phyloP scores from a whole-genome alignment of 2,797 vertebrate genomes.

The Chloroceryle inda region DNA sequence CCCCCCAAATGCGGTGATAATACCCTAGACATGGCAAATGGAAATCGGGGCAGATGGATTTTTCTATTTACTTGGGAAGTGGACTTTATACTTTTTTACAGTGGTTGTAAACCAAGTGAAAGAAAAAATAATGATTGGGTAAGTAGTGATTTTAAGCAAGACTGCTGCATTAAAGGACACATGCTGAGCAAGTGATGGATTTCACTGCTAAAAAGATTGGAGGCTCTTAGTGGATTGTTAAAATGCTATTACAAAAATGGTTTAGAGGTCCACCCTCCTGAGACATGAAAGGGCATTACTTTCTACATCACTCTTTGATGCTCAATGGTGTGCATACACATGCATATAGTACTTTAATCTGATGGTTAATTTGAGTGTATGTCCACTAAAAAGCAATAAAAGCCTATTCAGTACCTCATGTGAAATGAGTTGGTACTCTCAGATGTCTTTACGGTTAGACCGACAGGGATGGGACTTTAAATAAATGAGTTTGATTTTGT shows the following conservation, averaged over 20 bases:
- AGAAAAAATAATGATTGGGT: constrained; percentile 7
- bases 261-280: not conserved
- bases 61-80: constrained; percentile 41
- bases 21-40: not conserved
- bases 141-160: constrained; percentile 49
- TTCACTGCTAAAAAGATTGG: constrained; percentile 21
- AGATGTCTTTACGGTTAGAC: not conserved
- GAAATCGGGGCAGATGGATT: not conserved
- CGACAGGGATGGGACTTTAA: not conserved
- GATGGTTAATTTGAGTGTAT: not conserved
- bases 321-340: not conserved
- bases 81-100: constrained; percentile 28
- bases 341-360: not conserved
- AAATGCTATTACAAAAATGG: not conserved
- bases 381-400: not conserved
- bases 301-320: not conserved
- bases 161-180: constrained; percentile 38
- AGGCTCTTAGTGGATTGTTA: constrained; percentile 37
- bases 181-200: constrained; percentile 49
- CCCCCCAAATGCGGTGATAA: not conserved
- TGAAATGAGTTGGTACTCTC: not conserved
- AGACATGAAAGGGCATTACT: not conserved
- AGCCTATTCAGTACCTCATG: not conserved
- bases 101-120: constrained; percentile 4
- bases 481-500: not conserved